Conservation (phyloP, 2,113 vertebrate species). For the Prionailurus viverrinus region DNA sequence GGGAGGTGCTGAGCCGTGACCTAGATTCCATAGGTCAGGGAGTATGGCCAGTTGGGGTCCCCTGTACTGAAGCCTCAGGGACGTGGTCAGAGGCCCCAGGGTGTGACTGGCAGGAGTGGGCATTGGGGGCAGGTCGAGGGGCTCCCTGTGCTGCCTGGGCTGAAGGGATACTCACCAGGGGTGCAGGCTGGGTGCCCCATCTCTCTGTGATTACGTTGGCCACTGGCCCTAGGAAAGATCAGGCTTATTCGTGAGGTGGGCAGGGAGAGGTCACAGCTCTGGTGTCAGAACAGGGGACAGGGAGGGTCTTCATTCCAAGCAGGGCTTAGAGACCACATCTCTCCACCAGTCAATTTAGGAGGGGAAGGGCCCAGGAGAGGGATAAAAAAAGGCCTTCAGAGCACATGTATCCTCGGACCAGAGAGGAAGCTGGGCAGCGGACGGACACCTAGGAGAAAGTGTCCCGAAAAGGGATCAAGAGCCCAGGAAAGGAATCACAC, state of each 20-base stretch:
- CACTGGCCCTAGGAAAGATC: neutral
- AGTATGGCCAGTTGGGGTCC: accelerated
- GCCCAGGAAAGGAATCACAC: neutral
- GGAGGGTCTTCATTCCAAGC: neutral
- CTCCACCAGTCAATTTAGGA: neutral
- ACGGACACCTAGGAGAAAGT: neutral
- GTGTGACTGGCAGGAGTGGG: too few species aligned
- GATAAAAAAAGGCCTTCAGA: neutral
- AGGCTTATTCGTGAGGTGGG: neutral
- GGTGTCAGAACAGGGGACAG: neutral
- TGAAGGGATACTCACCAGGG: neutral
- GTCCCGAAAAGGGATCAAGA: neutral
- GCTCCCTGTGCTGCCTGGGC: accelerated
- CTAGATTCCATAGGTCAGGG: neutral
- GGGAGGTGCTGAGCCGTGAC: neutral
- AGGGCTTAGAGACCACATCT: neutral
- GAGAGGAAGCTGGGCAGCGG: neutral
- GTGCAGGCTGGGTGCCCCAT: accelerated
- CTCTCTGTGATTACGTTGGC: too few species aligned
- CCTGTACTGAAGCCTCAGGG: neutral
- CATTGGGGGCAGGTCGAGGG: too few species aligned
- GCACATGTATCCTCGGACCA: neutral
- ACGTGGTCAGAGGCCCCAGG: too few species aligned
- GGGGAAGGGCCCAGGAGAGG: too few species aligned
- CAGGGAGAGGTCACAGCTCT: neutral